Conservation (phyloP, 2,113 vertebrate genomes). For the Callopanchax toddi region DNA sequence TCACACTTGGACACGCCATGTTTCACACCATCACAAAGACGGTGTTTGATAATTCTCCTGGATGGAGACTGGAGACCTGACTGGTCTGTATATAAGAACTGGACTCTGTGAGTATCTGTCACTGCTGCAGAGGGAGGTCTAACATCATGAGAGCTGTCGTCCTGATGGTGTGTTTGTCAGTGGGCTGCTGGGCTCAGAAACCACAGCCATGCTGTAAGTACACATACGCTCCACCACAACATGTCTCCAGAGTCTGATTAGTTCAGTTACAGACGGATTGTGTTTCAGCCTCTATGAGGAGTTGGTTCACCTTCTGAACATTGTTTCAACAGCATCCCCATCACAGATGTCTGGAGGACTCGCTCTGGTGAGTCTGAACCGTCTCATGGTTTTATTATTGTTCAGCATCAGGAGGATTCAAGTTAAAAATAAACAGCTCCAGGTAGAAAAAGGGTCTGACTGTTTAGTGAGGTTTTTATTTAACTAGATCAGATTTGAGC, state of each 20-base stretch:
- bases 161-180: slow-evolving; percentile 47
- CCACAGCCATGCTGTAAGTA: slow-evolving; percentile 73
- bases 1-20: neutral
- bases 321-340: slow-evolving; percentile 38
- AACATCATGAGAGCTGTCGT: slow-evolving; percentile 42
- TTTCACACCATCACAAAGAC: neutral
- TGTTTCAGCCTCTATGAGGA: too few species aligned
- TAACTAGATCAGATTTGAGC: too few species aligned
- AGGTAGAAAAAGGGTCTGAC: too few species aligned
- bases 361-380: slow-evolving; percentile 31
- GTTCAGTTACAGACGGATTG: too few species aligned
- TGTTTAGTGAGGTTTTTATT: too few species aligned
- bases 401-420: too few species aligned
- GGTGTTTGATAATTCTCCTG: neutral
- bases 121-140: neutral
- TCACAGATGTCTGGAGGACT: slow-evolving; percentile 42
- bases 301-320: neutral
- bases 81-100: slow-evolving; percentile 37
- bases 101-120: neutral
- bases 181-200: slow-evolving; percentile 48
- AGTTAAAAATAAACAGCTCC: too few species aligned
- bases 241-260: too few species aligned
- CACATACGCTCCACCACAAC: neutral
- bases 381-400: neutral
- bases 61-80: slow-evolving; percentile 6